Evolutionary conservation across 2,113 vertebrate genomes (phyloP), one percentile per base, ranked within the genome.

Genomic region (Probosciger aterrimus): DNA sequence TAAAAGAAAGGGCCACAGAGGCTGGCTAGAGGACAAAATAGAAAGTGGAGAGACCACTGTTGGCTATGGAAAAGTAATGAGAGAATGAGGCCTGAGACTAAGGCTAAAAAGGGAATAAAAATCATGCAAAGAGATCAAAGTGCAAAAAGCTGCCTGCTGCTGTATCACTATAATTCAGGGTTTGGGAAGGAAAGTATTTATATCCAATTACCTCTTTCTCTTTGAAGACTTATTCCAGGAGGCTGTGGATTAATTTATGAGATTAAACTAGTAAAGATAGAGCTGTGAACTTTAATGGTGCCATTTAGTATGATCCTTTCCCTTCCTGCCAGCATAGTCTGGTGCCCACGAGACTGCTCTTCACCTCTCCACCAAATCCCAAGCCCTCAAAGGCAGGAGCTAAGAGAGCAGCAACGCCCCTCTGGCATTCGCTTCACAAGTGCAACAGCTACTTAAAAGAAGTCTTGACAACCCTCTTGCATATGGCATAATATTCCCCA

Each of bases 191-290:
- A 73, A 85, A 82, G 86, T 77, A 84, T 93, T 96, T 93, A 90
- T 96, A 96, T 89, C 77, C 88, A 92, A 95, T 75, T 83, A 86
- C 60, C 60, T 81, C 63, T 84, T 93, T 89, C 79, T 90, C 95
- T 97, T 96, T 96, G 92, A 96, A 94, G 64, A 78, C 92, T 91
- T 83, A 41, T 83, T 96, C 77, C 91, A 94, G 69, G 77, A 63
- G 74, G 84, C 90, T 96, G 85, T 93, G 79, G 80, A 96, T 95
- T 93, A 91, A 90, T 97, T 97, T 95, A 96, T 93, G 92, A 97
- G 94, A 81, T 95, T 86, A 97, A 96, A 94, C 92, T 95, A 92
- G 91, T 82, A 86, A 95, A 96, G 93, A 95, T 24, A 79, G 82
- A 96, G 88, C 64, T 7, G 37, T 8, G 55, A 85, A 90, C 62